A percentile compares a stretch with the other conserved stretches of the same genome.
Evolutionary conservation across 2,113 vertebrate genomes (phyloP).

Genomic region (Mus pahari): DNA sequence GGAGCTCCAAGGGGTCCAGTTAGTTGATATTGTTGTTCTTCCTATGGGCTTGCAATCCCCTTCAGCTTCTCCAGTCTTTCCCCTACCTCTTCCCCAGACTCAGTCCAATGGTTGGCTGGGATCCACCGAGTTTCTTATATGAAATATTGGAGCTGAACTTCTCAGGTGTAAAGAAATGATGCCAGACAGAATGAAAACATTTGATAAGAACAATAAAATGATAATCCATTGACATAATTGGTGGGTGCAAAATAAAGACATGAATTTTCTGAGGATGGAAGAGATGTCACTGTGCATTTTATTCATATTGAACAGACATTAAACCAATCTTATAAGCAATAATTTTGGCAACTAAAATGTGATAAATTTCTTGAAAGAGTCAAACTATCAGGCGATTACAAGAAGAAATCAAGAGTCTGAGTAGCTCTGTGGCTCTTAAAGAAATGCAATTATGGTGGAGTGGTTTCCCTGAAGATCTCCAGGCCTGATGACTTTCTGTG

Average conservation of each 20-base stretch:
- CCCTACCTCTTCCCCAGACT: too few relatives aligned
- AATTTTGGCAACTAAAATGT: background rate
- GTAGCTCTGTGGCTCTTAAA: background rate
- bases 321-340: constrained; percentile 9
- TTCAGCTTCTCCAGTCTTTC: too few relatives aligned
- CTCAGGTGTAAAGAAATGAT: background rate
- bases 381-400: background rate
- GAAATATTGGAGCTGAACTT: background rate
- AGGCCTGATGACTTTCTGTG: background rate
- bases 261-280: background rate
- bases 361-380: background rate
- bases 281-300: background rate
- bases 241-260: background rate
- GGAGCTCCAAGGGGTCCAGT: too few relatives aligned
- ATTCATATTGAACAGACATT: background rate
- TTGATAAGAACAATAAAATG: background rate
- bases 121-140: background rate
- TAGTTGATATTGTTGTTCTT: too few relatives aligned
- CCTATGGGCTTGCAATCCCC: too few relatives aligned
- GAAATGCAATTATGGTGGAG: background rate
- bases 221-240: background rate
- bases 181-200: background rate
- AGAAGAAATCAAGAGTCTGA: background rate
- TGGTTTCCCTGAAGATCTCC: background rate
- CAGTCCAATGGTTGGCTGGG: too few relatives aligned